Conservation (phyloP, 2,797 vertebrate species). For the Macropus fuliginosus region DNA sequence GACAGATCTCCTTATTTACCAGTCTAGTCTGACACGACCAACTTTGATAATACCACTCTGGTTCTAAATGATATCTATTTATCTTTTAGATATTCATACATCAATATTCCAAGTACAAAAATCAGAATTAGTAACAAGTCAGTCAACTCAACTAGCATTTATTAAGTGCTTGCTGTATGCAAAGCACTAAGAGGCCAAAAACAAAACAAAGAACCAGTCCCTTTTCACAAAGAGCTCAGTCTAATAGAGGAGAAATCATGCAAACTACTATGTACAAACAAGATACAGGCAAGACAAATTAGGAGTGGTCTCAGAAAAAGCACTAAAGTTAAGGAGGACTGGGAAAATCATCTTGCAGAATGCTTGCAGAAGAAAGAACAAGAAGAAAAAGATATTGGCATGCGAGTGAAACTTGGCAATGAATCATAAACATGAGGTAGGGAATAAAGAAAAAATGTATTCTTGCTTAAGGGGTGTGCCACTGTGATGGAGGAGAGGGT, state of each 20-base stretch:
- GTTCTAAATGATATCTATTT: not conserved
- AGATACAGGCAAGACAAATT: not conserved
- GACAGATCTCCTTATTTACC: not conserved
- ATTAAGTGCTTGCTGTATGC: not conserved
- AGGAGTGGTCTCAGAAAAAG: not conserved
- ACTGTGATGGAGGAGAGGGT: not conserved
- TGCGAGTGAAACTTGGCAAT: not conserved
- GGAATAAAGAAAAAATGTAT: not conserved
- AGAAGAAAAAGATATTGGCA: not conserved
- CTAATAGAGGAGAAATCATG: not conserved
- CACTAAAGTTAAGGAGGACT: not conserved
- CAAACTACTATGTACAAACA: not conserved
- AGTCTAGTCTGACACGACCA: not conserved
- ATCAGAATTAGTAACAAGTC: not conserved
- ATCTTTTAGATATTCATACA: not conserved
- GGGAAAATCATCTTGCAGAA: not conserved
- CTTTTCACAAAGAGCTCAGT: no score
- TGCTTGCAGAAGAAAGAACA: not conserved
- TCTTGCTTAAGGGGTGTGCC: not conserved
- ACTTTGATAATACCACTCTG: not conserved
- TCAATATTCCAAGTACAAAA: not conserved
- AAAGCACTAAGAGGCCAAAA: no score
- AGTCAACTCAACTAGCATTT: not conserved
- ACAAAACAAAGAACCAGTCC: no score
- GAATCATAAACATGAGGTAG: not conserved